These are phyloP conservation scores for Drosophila siamana DNA, from an alignment of 2,888 invertebrate genomes.

Conservation along the genomic window DNA sequence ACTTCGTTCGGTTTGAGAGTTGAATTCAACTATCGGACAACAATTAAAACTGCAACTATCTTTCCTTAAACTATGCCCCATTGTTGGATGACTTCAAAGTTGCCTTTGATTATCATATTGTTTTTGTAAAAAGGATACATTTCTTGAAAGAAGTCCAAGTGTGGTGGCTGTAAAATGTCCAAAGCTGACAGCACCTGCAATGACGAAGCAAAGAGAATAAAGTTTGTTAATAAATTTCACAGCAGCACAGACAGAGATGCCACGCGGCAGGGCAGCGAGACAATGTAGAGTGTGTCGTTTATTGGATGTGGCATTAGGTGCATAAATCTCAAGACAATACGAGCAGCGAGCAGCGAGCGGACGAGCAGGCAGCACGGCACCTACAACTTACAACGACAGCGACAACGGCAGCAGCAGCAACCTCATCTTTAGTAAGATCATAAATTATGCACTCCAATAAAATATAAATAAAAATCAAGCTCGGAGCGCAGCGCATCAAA, in stretches of 20 bases:
- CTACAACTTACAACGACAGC: conserved; percentile 14
- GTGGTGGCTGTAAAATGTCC: conserved; percentile 99
- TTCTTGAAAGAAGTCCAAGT: conserved; percentile 99
- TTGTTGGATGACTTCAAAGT: neutral
- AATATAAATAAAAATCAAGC: conserved; percentile 74
- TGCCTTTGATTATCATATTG: conserved; percentile 7
- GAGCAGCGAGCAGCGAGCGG: neutral
- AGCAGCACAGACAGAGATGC: neutral
- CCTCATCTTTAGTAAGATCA: conserved; percentile 42
- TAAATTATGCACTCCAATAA: conserved; percentile 69
- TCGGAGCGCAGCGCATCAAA: conserved; percentile 61
- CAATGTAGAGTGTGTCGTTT: conserved; percentile 41
- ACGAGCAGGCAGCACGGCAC: conserved; percentile 27
- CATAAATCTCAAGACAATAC: conserved; percentile 58
- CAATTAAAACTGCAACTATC: neutral
- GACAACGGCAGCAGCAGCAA: neutral
- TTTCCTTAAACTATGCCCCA: neutral
- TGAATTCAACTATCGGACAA: neutral
- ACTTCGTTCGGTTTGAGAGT: neutral
- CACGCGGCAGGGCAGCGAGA: neutral
- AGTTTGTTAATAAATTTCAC: conserved; percentile 47
- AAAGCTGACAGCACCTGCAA: conserved; percentile 97
- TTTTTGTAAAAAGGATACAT: conserved; percentile 94
- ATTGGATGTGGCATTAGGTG: conserved; percentile 57
- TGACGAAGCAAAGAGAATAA: conserved; percentile 24